Evolutionary conservation across 1,140 invertebrate species (phyloP), one percentile per base, ranked within the genome.

Genomic region (Drosophila parabipectinata): DNA sequence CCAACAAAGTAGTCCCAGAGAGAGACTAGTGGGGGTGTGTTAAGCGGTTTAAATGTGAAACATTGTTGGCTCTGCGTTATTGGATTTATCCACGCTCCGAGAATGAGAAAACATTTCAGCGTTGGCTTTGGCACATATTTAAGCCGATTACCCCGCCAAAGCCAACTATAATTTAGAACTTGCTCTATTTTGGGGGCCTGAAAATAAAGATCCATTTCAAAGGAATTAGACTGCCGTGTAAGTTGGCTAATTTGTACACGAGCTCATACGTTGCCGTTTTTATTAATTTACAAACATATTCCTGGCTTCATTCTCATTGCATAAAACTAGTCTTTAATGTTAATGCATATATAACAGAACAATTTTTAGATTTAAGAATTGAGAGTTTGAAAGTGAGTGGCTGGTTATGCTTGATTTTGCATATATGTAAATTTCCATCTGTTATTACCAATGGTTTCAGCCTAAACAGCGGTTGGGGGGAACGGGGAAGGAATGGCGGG

Each of bases 341-440:
- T 79, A 76, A 83, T 77, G 75, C 78, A 83, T 88, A 88, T 75
- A 87, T 88, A 87, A 87, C 83, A 87, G 62, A 87, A 88, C 83
- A 87, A 69, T 79, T 87, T 79, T 58, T 69, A 67, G 45, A 55
- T 57, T 53, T 63, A 67, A 62, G 63, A 81, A 81, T 52, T 79
- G 21, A 66, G 62, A 82, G 80, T 72, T 78, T 76, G 60, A 63
- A 60, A 60, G 56, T 61, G 14, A 37, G 63, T 51, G n/a, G 15
- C 7, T 10, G 28, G 30, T 32, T 34, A 24, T 52, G 28, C 9
- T 10, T 58, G 52, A 44, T 44, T 18, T 44, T 44, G 8, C 5
- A 7, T 44, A 18, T 68, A 44, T n/a, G n/a, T n/a, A n/a, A n/a
- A n/a, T 58, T 37, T 61, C 24, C 44, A 58, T 44, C 47, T 68